Conservation (phyloP, 92 coral and sea anemone genomes). For the Blastomussa wellsi region DNA sequence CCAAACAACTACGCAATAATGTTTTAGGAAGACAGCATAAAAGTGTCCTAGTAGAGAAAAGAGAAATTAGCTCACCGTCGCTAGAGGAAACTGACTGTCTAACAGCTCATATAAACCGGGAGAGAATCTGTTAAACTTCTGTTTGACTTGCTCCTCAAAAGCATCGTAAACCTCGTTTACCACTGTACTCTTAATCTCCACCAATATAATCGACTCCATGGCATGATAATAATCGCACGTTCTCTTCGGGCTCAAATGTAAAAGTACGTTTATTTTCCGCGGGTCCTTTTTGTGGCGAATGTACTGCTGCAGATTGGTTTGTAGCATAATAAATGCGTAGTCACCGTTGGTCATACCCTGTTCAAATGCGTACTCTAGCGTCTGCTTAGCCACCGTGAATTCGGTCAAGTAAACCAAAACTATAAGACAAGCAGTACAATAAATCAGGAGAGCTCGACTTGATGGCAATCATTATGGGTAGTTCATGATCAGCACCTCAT, state of each 20-base stretch:
- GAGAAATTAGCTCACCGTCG: background rate
- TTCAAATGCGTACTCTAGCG: slow-evolving; percentile 54
- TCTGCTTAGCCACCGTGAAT: slow-evolving; percentile 56
- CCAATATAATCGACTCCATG: slow-evolving; percentile 19
- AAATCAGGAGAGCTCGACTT: background rate
- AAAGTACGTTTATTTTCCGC: background rate
- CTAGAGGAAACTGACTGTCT: too few species aligned
- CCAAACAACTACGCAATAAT: background rate
- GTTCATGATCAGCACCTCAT: too few species aligned
- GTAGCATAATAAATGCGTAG: slow-evolving; percentile 69
- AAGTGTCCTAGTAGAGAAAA: too few species aligned
- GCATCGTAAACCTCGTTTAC: background rate
- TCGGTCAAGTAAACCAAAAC: slow-evolving; percentile 56
- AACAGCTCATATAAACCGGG: background rate
- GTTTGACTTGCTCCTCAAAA: slow-evolving; percentile 8
- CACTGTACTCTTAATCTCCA: slow-evolving; percentile 20
- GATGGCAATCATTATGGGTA: background rate
- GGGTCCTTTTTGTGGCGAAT: background rate
- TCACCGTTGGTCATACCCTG: slow-evolving; percentile 55
- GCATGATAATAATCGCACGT: slow-evolving; percentile 22
- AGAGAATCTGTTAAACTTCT: background rate
- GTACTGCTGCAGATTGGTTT: slow-evolving; percentile 37
- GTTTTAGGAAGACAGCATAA: background rate
- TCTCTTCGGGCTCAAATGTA: background rate
- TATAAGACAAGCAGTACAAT: background rate